Evolutionary conservation across 1,140 invertebrate species (phyloP), one percentile per base, ranked within the genome.

Genomic region (Drosophila kikkawai): DNA sequence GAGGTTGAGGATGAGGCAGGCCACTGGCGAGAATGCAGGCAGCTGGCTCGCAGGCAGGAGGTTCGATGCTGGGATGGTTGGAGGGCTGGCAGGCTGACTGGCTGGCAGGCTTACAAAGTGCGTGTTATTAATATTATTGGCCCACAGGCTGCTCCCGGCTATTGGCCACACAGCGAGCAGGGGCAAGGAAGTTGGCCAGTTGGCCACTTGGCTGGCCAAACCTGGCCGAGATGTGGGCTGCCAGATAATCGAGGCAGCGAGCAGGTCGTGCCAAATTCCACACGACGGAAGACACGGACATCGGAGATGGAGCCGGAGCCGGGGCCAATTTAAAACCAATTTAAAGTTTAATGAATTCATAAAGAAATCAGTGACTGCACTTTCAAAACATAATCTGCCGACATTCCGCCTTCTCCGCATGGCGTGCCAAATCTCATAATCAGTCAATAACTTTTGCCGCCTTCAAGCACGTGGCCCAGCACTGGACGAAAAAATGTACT

Each of bases 331-430:
- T 88, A 88, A 88, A 88, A 90, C 85, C 85, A 90, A 88, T 88
- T 88, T 88, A 90, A 90, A 88, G 85, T 88, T 88, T 88, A 88
- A 88, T 88, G 85, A 88, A 88, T 88, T 88, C 85, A 88, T 88
- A 88, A 88, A 88, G 84, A 88, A 88, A 88, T 88, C 85, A 88
- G 84, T 90, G 77, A 79, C 64, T 84, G 85, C 85, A 88, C 85
- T 88, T 88, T 88, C 85, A 88, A 88, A 88, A 88, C 85, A 88
- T 90, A 88, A 88, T 88, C 84, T 88, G 85, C 84, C 84, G 84
- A 84, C 70, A 63, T 79, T 79, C 75, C 60, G 63, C 75, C 67
- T 56, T 73, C 67, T 51, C 64, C 57, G 29, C 80, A 83, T 90
- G 85, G 85, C 85, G 85, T 90, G 85, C 85, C 85, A 90, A 90